Base-by-base conservation (phyloP, 2,113 vertebrate species). In the Romanogobio albipinnatus region DNA sequence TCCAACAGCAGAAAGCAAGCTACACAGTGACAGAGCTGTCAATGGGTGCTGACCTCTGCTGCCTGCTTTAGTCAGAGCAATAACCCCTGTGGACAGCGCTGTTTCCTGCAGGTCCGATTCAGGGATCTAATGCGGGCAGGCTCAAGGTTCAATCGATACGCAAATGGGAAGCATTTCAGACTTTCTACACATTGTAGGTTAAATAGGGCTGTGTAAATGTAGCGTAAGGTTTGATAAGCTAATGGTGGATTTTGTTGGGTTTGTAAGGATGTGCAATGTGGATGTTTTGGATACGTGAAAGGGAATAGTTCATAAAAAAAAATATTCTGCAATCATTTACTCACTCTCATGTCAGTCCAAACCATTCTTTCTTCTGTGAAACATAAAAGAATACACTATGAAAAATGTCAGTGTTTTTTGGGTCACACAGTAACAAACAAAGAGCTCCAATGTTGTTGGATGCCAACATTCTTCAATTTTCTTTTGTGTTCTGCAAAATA, bases 161-260 rank as follows among this genome's bases (percentile, higher is more conserved):
- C 51, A 76, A 66, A 77, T 86, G 81, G 62, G 78, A 85, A 53
- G 47, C 36, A n/a, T 84, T 84, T 84, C 86, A 85, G 86, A 29
- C 79, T 43, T 39, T 82, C 49, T 87, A 81, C 5, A 36, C 76
- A 59, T 78, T 85, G 45, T 86, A 75, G 85, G 88, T 85, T 89
- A 85, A 78, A 85, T 17, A 74, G 84, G 39, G 43, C 89, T 86
- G 6, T 61, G 84, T 80, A n/a, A 47, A 79, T 47, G 49, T 73
- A 71, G n/a, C 9, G 47, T 79, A 71, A 70, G 53, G 14, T 80
- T 43, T 71, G 61, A 53, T 45, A 39, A 75, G 3, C 76, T 43
- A 39, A 15, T 1, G 43, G 2, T 47, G 3, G 39, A 74, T 22
- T 26, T 24, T 47, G 11, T 15, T 26, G 22, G 43, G 43, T 47